These are phyloP conservation scores for Macaca nemestrina DNA, from an alignment of 2,113 vertebrate genomes.

Conservation along the genomic window DNA sequence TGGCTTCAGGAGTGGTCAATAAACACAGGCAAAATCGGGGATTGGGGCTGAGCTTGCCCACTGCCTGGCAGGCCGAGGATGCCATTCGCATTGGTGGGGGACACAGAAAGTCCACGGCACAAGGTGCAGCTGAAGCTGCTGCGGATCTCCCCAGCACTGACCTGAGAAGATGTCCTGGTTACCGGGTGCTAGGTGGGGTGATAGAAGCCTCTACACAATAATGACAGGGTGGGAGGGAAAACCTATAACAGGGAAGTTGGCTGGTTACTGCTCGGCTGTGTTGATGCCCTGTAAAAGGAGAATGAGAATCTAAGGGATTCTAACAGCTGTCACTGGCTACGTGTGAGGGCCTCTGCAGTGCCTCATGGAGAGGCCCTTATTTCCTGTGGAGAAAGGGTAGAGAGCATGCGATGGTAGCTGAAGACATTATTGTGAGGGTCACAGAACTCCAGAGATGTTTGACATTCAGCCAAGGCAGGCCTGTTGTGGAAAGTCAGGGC, in stretches of 20 bases:
- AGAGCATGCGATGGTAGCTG: neutral
- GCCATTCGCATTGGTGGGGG: neutral
- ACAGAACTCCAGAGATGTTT: neutral
- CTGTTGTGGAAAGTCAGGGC: neutral
- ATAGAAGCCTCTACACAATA: neutral
- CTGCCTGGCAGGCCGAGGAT: neutral
- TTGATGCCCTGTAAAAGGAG: neutral
- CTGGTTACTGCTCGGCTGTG: neutral
- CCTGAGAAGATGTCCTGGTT: neutral
- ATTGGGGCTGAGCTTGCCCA: neutral
- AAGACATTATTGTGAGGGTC: neutral
- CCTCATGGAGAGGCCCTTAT: neutral
- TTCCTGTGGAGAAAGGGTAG: neutral
- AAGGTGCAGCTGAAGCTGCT: neutral
- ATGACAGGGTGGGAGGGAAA: too few relatives aligned
- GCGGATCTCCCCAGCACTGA: neutral
- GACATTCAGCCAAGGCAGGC: neutral
- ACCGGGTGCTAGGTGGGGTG: neutral
- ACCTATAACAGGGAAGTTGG: neutral
- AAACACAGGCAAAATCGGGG: neutral
- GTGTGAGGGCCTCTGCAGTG: neutral
- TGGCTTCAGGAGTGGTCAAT: neutral
- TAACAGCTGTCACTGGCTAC: neutral
- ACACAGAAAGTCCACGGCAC: neutral
- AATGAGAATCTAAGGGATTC: neutral